Base-by-base conservation (phyloP, 1,140 invertebrate genomes). In the Rhizoglyphus robini region DNA sequence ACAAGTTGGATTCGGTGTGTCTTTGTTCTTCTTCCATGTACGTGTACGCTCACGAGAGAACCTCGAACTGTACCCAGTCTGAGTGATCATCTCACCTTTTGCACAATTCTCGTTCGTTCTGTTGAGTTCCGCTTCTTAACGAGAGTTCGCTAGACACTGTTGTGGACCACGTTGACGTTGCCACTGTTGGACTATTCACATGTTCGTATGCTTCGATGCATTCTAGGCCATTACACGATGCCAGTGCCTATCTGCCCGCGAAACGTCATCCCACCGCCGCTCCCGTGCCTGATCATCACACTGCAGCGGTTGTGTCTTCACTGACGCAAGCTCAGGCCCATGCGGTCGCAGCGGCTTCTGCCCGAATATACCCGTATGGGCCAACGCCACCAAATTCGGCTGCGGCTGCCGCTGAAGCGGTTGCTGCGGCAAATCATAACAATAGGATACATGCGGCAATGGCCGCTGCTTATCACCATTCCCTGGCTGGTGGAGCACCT, bases 161-260 rank as follows among this genome's bases (percentile, higher is more conserved):
- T 32, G 8, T 32, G 31, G 51, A 27, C 23, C 15, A 54, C 51
- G 23, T 5, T 5, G 15, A 54, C 23, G 23, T 54, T 54, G 51
- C n/a, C n/a, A n/a, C n/a, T n/a, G n/a, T n/a, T n/a, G n/a, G n/a
- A n/a, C n/a, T n/a, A n/a, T n/a, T n/a, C n/a, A n/a, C n/a, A 54
- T 54, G 51, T 54, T 54, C 23, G 8, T 54, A 54, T 54, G 51
- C 51, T 54, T 54, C 51, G 51, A 54, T 54, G 51, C 51, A 54
- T 54, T 54, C 51, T 54, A 54, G 51, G 51, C 51, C 51, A 15
- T 54, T 54, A 54, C 51, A 54, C 23, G 51, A 54, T 54, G 51
- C 51, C 51, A 54, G 51, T 54, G 51, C 51, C 51, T 54, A 54
- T 32, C 51, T 8, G 8, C 23, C 51, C 51, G 8, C 51, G 20